phyloP scores from a whole-genome alignment of 2,113 vertebrate species.

The Hypomesus transpacificus region DNA sequence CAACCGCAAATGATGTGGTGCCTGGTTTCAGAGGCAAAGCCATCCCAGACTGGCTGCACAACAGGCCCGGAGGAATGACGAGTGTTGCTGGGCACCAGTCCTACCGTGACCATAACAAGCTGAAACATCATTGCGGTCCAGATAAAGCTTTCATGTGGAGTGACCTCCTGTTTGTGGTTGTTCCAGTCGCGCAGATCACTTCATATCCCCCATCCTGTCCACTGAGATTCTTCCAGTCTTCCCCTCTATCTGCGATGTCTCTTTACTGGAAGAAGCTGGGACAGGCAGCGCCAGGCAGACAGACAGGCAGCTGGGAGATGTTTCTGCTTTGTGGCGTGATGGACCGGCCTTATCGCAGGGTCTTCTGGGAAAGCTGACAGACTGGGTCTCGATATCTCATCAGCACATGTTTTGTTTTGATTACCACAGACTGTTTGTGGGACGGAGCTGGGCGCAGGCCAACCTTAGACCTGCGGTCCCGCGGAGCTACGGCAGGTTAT shows the following conservation, averaged over 20 bases:
- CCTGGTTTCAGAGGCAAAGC: conserved; percentile 27
- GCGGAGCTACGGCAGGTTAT: conserved; percentile 56
- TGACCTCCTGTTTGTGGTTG: neutral
- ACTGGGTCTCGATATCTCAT: conserved; percentile 57
- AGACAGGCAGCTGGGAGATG: conserved; percentile 31
- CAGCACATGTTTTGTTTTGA: conserved; percentile 62
- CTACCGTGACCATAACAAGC: neutral
- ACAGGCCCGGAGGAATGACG: too few relatives aligned
- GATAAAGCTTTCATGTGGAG: neutral
- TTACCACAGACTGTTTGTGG: conserved; percentile 60
- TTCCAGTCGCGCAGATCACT: neutral
- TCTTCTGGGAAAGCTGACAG: conserved; percentile 64
- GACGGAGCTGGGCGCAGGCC: conserved; percentile 55
- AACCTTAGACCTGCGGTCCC: conserved; percentile 46
- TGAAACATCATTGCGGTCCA: neutral
- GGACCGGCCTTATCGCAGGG: conserved; percentile 59
- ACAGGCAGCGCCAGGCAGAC: conserved; percentile 28
- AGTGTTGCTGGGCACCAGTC: neutral
- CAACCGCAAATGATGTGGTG: conserved; percentile 24
- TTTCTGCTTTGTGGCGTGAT: conserved; percentile 56
- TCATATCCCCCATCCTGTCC: neutral
- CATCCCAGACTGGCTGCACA: neutral
- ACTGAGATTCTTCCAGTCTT: neutral
- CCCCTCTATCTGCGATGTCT: conserved; percentile 1
- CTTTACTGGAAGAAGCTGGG: conserved; percentile 11